These are phyloP conservation scores for Erythrolamprus reginae DNA, from an alignment of 2,113 vertebrate genomes.

Conservation along the genomic window DNA sequence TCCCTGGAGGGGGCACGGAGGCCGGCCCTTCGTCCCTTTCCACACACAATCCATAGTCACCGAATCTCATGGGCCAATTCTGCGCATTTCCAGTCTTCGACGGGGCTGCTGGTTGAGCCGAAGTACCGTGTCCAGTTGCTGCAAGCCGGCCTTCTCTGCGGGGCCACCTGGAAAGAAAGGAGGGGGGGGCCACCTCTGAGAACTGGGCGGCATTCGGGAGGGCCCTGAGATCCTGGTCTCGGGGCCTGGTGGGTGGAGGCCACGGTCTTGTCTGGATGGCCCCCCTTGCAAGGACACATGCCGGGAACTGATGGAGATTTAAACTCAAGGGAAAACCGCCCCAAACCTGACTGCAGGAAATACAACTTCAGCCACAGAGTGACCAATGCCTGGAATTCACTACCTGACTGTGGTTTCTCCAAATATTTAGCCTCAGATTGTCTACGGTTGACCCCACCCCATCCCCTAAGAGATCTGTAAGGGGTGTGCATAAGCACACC, in stretches of 20 bases:
- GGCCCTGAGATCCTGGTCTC: background rate
- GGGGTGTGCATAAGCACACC: no score
- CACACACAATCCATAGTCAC: conserved; percentile 52
- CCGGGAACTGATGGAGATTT: background rate
- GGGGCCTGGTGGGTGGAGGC: background rate
- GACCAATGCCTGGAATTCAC: no score
- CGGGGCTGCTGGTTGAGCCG: conserved; percentile 86
- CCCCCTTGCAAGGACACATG: background rate
- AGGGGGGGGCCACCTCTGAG: background rate
- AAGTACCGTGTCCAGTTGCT: conserved; percentile 86
- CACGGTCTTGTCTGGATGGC: background rate
- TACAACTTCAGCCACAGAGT: no score
- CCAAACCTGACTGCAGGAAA: no score
- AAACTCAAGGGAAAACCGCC: no score
- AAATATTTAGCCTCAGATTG: no score
- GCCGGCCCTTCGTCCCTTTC: background rate
- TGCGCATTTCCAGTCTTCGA: conserved; percentile 95
- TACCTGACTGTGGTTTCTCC: no score
- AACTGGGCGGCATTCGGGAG: background rate
- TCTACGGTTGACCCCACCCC: no score
- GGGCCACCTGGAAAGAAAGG: conserved; percentile 77
- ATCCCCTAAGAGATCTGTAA: no score
- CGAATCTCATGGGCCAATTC: conserved; percentile 91
- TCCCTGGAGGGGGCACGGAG: background rate
- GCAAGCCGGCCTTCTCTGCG: conserved; percentile 87